Percentiles rank a stretch among this genome's conserved stretches.
Evolutionary conservation across 1,140 invertebrate species (phyloP).

Genomic region (Vanessa tameamea): DNA sequence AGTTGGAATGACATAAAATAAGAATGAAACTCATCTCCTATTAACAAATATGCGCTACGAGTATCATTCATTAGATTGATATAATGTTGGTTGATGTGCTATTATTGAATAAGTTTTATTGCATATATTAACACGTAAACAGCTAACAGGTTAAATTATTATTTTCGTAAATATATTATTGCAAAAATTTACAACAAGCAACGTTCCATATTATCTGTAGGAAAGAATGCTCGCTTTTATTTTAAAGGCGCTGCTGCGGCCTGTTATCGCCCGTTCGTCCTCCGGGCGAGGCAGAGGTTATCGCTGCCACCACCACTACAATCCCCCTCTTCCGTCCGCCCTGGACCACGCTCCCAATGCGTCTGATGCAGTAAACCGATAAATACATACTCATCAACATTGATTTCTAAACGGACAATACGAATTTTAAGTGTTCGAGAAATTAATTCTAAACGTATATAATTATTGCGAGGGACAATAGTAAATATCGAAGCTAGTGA

Average conservation of each 20-base stretch:
- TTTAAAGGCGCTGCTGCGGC: conserved; percentile 52
- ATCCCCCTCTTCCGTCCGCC: conserved; percentile 57
- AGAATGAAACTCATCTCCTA: too few species aligned
- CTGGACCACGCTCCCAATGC: conserved; percentile 44
- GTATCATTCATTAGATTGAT: too few species aligned
- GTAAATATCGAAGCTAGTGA: conserved; percentile 15
- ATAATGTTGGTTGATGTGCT: too few species aligned
- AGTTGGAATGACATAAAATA: too few species aligned
- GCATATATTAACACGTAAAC: too few species aligned
- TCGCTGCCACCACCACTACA: conserved; percentile 51
- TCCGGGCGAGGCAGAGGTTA: conserved; percentile 68
- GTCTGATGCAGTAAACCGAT: conserved; percentile 63
- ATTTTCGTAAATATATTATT: too few species aligned
- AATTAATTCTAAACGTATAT: not conserved
- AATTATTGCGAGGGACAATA: not conserved
- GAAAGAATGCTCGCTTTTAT: conserved; percentile 61
- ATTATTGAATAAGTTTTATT: too few species aligned
- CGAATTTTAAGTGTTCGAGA: not conserved
- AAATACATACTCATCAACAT: conserved; percentile 56
- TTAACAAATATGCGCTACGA: too few species aligned
- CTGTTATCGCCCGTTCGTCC: conserved; percentile 63
- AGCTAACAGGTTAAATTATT: too few species aligned
- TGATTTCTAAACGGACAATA: conserved; percentile 30
- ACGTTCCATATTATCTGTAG: conserved; percentile 22
- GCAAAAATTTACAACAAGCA: not conserved